Evolutionary conservation across 2,113 vertebrate species (phyloP), one percentile per base, ranked within the genome.

Genomic region (Prunella fulvescens): DNA sequence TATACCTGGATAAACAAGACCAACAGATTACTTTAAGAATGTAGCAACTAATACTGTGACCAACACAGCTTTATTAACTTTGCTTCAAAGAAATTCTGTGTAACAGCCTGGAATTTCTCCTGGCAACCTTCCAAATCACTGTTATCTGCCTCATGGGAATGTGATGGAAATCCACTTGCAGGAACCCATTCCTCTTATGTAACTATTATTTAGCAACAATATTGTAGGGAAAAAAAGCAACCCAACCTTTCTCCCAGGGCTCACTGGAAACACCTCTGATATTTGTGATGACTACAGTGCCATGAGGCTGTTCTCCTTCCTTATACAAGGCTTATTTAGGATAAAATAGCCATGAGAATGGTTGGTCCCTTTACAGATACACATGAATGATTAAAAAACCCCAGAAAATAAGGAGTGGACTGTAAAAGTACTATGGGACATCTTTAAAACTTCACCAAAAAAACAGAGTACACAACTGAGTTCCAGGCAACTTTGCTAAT

Each of bases 161-260:
- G 14, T 23, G 53, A 44, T 8, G 25, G 22, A 71, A 47, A 85
- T 64, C 17, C 33, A 45, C 33, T 24, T 54, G 40, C 40, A 28
- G 1, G 1, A 61, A 67, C 31, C 12, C 57, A 33, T 33, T 24
- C 19, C 13, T 35, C 40, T 74, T 20, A 57, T 0, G 1, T 23
- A 56, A 57, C 31, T 50, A 14, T 25, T 53, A 51, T 19, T 65
- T 76, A 72, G 40, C 56, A 82, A 83, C 5, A 72, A 15, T 14
- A 47, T 1, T 17, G 8, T 20, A 60, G 7, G 7, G 35, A 0
- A 26, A 64, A 45, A 82, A 67, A 24, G 1, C 62, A 33, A 7
- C 8, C 25, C 37, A 78, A 18, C 17, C n/a, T 82, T 86, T 35
- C 57, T 79, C 14, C 11, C 33, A 71, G 1, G 9, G n/a, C 19